Evolutionary conservation across 2,113 vertebrate species (phyloP), one percentile per base, ranked within the genome.

Genomic region (Haemorhous mexicanus): DNA sequence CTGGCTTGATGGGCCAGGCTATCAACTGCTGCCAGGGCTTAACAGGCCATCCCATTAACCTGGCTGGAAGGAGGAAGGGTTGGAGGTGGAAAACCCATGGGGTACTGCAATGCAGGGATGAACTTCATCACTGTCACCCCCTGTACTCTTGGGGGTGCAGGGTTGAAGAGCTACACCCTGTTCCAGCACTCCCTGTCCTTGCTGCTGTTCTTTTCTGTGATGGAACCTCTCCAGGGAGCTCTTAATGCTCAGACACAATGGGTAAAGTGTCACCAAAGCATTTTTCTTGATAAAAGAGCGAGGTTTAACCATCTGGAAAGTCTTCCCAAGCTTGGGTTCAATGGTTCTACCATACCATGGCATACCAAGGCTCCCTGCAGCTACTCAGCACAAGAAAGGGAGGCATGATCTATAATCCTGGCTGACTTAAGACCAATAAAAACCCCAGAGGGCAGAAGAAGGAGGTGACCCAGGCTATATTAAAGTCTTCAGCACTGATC

Each of bases 21-120:
- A 41, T 41, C 41, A 41, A 41, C 41, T 52, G 32, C 44, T 64
- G 33, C 23, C 59, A 52, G 35, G 21, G 49, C 49, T 18, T 11
- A 22, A 43, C 0, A n/a, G 8, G 17, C 9, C 21, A 52, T 21
- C 8, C 10, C 1, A 4, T 50, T 8, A 61, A 55, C 26, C 49
- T 35, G 39, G 10, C 16, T 50, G 81, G 32, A 2, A 30, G 52
- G 55, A 37, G 35, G 46, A 70, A 81, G 22, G 30, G 16, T 7
- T 59, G 53, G 41, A 89, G 41, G 16, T 41, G n/a, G 58, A 15
- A 55, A 75, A 14, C 16, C 30, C 18, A 3, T 1, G 7, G 17
- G 22, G 9, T 9, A 12, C 30, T 49, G 47, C 52, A 62, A 1
- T 63, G 46, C 37, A 89, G 43, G 11, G 33, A 32, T 70, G 41